These are phyloP conservation scores for Sorex araneus DNA, from an alignment of 2,113 vertebrate genomes.

Conservation along the genomic window DNA sequence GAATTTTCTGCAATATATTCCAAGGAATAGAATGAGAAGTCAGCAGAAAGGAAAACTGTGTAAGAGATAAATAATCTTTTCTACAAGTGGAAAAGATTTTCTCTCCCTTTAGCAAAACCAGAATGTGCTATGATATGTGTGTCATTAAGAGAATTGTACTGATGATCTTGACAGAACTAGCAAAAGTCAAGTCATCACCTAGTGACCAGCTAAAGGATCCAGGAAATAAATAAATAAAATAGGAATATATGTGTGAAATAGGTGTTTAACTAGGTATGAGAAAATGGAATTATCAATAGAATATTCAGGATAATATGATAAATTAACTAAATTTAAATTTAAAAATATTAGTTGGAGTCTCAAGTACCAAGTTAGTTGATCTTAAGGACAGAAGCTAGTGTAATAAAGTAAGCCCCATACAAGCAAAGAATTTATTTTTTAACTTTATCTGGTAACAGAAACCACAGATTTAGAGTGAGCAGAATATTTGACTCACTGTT, in stretches of 20 bases:
- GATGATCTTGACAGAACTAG: neutral
- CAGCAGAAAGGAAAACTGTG: neutral
- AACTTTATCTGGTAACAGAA: too few species aligned
- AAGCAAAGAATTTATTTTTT: too few species aligned
- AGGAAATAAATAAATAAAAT: neutral
- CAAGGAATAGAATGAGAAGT: neutral
- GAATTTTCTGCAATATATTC: neutral
- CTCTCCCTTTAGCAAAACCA: neutral
- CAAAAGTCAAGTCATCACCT: neutral
- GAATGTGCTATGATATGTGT: neutral
- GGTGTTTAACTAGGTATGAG: neutral
- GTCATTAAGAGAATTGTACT: neutral
- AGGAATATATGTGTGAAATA: neutral
- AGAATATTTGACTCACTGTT: too few species aligned
- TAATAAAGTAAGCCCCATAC: too few species aligned
- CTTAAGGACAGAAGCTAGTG: too few species aligned
- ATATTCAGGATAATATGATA: neutral
- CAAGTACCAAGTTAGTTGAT: too few species aligned
- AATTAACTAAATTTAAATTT: neutral
- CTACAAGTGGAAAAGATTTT: neutral
- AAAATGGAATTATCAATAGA: neutral
- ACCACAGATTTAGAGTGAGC: too few species aligned
- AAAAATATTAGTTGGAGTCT: too few species aligned
- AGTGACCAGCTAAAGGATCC: neutral
- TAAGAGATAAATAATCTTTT: slow-evolving; percentile 7